Evolutionary conservation across 2,113 vertebrate species (phyloP).

Genomic region (Tiliqua scincoides): DNA sequence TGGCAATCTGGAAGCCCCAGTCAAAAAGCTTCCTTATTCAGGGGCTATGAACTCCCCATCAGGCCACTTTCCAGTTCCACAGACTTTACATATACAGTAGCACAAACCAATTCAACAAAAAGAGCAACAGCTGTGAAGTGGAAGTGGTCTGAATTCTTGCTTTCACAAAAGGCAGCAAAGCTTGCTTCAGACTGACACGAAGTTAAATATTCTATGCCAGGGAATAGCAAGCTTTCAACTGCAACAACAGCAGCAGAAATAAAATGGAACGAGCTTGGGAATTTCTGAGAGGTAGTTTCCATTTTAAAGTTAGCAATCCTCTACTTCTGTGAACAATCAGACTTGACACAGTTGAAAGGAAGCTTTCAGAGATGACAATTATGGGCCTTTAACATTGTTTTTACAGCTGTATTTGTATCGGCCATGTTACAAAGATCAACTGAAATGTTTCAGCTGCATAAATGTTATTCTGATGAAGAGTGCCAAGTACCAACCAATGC

Average conservation of each 20-base stretch:
- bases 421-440: not conserved
- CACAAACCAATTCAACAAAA: not conserved
- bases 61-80: not conserved
- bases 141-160: not conserved
- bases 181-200: not conserved
- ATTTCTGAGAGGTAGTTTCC: not conserved
- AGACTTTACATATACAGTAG: not conserved
- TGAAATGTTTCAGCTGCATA: not conserved
- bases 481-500: not conserved
- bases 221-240: not conserved
- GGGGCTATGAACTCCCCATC: not conserved
- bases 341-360: not conserved
- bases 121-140: not conserved
- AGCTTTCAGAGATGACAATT: not conserved
- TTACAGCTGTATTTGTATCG: not conserved
- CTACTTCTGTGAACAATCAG: not conserved
- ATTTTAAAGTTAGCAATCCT: not conserved
- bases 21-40: not conserved
- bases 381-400: not conserved
- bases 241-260: not conserved
- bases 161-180: not conserved
- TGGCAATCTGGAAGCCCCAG: not conserved
- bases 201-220: not conserved
- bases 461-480: slow-evolving; percentile 7
- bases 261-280: not conserved